These are phyloP conservation scores for Hylaeus anthracinus DNA, from an alignment of 1,140 invertebrate species.

Conservation along the genomic window DNA sequence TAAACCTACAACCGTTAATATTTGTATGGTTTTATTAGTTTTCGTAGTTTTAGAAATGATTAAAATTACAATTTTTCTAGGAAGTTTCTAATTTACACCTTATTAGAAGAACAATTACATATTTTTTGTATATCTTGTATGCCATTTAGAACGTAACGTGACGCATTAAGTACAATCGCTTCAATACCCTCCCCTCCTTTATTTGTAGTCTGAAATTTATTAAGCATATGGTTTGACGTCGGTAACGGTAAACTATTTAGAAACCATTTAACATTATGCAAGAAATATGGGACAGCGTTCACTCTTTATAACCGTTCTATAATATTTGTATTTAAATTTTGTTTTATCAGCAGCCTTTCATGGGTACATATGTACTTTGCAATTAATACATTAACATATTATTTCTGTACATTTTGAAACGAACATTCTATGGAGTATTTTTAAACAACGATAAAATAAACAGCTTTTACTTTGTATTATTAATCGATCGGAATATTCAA, in stretches of 20 bases:
- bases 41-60: no score
- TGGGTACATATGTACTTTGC: not conserved
- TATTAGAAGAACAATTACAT: not conserved
- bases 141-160: no score
- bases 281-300: not conserved
- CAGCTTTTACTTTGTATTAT: not conserved
- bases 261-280: not conserved
- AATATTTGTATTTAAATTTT: not conserved
- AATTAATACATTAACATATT: not conserved
- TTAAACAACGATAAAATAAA: not conserved
- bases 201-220: not conserved
- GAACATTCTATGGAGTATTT: not conserved
- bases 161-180: no score
- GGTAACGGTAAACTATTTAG: not conserved
- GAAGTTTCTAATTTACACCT: not conserved
- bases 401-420: not conserved
- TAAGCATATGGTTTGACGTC: not conserved
- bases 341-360: not conserved
- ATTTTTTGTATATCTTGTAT: not conserved
- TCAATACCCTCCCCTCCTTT: not conserved
- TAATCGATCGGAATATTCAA: no score
- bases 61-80: no score
- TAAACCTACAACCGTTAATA: no score
- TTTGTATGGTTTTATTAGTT: no score
- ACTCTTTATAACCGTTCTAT: not conserved